These are phyloP conservation scores for Porites evermanni DNA, from an alignment of 92 coral and sea anemone species.

Conservation along the genomic window DNA sequence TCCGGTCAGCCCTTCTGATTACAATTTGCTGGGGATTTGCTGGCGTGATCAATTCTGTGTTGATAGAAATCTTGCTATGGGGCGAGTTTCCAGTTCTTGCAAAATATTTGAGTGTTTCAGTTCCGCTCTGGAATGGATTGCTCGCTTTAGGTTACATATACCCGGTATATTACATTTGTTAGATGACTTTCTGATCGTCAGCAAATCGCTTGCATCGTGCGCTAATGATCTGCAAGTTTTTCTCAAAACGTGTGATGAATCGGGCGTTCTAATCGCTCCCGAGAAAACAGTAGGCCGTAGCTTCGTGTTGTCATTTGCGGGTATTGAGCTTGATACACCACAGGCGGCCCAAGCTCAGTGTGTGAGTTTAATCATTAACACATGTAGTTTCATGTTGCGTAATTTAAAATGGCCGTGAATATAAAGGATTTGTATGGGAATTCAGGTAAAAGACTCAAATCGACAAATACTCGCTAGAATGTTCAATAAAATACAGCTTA, in stretches of 20 bases:
- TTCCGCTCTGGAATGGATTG: conserved; percentile 46
- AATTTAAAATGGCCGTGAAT: too few relatives aligned
- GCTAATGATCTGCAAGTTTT: not conserved
- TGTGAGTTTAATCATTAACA: too few relatives aligned
- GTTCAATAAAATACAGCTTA: too few relatives aligned
- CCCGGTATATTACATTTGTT: not conserved
- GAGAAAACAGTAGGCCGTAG: conserved; percentile 45
- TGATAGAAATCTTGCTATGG: conserved; percentile 1
- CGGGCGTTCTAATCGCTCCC: conserved; percentile 49
- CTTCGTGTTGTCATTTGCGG: conserved; percentile 37
- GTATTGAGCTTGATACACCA: conserved; percentile 39
- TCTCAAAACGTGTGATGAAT: conserved; percentile 25
- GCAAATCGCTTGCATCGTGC: not conserved
- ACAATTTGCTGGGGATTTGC: not conserved
- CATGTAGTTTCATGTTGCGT: too few relatives aligned
- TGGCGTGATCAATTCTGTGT: not conserved
- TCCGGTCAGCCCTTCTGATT: not conserved
- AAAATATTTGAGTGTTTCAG: conserved; percentile 7
- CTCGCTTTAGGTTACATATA: not conserved
- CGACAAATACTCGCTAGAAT: too few relatives aligned
- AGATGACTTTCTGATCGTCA: not conserved
- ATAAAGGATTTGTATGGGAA: too few relatives aligned
- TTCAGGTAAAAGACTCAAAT: not conserved
- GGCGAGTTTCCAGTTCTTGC: conserved; percentile 5
- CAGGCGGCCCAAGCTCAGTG: too few relatives aligned